Percentiles rank a stretch among this genome's conserved stretches.
Evolutionary conservation across 2,113 vertebrate genomes (phyloP).

Genomic region (Atrichornis clamosus): DNA sequence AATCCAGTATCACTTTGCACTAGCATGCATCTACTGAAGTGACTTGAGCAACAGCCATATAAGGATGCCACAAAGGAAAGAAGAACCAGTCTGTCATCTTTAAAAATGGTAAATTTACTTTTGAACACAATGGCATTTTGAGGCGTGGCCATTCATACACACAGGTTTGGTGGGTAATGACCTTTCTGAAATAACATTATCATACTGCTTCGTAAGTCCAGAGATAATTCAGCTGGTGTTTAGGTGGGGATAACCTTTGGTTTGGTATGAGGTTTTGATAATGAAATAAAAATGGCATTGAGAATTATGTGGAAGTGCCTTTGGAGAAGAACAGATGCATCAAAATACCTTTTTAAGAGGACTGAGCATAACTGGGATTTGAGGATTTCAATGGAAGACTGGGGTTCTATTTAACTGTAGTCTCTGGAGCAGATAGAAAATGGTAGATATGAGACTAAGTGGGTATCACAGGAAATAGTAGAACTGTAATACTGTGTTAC

Average conservation of each 20-base stretch:
- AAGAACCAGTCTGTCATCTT: background rate
- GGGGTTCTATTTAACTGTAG: background rate
- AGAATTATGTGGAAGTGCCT: background rate
- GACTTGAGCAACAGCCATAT: background rate
- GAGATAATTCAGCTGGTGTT: background rate
- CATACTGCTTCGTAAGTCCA: background rate
- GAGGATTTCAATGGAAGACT: background rate
- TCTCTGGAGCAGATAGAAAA: background rate
- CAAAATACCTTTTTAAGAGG: background rate
- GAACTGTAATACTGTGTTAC: background rate
- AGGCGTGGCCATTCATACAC: background rate
- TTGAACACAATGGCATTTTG: background rate
- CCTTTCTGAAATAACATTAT: background rate
- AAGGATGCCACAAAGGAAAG: background rate
- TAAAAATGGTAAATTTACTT: background rate
- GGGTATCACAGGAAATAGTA: background rate
- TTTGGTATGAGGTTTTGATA: background rate
- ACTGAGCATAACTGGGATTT: background rate
- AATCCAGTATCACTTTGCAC: background rate
- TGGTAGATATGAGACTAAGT: background rate
- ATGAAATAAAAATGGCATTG: background rate
- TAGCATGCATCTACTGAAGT: background rate
- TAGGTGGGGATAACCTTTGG: background rate
- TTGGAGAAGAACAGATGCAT: background rate
- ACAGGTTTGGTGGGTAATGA: background rate